A percentile compares a stretch with the other conserved stretches of the same genome.
Conservation (phyloP, 2,113 vertebrate genomes). For the Takifugu bimaculatus region DNA sequence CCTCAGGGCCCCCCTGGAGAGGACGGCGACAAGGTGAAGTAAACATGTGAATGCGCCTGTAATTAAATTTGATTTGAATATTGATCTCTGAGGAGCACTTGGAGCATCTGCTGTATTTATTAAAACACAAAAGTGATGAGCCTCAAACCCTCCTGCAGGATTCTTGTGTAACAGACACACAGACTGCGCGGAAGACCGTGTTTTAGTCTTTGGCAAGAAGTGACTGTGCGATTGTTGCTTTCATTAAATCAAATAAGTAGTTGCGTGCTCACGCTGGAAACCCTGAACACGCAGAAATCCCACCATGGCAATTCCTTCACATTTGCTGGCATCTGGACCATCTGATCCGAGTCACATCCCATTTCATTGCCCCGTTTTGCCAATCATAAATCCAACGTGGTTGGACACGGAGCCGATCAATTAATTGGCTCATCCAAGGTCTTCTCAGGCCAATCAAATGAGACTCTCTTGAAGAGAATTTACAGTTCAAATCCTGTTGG, state of each 20-base stretch:
- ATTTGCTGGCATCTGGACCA: constrained; percentile 37
- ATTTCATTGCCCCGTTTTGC: constrained; percentile 39
- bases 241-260: too few relatives aligned
- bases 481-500: constrained; percentile 36
- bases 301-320: constrained; percentile 34
- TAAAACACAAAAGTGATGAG: too few relatives aligned
- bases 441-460: constrained; percentile 61
- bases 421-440: constrained; percentile 65
- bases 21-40: constrained; percentile 93
- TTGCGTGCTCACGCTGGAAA: too few relatives aligned
- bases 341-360: constrained; percentile 49
- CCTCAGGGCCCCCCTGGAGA: constrained; percentile 96
- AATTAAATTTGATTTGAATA: too few relatives aligned
- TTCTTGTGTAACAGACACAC: too few relatives aligned
- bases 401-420: constrained; percentile 61
- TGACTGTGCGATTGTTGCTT: too few relatives aligned
- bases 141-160: too few relatives aligned
- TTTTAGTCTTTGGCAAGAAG: too few relatives aligned
- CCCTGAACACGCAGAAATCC: not conserved
- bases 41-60: too few relatives aligned
- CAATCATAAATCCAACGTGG: constrained; percentile 61
- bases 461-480: constrained; percentile 62
- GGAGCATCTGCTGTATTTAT: too few relatives aligned
- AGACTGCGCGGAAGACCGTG: too few relatives aligned
- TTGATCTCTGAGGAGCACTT: too few relatives aligned